These are phyloP conservation scores for Chaetops frenatus DNA, from an alignment of 2,113 vertebrate genomes.

Conservation along the genomic window DNA sequence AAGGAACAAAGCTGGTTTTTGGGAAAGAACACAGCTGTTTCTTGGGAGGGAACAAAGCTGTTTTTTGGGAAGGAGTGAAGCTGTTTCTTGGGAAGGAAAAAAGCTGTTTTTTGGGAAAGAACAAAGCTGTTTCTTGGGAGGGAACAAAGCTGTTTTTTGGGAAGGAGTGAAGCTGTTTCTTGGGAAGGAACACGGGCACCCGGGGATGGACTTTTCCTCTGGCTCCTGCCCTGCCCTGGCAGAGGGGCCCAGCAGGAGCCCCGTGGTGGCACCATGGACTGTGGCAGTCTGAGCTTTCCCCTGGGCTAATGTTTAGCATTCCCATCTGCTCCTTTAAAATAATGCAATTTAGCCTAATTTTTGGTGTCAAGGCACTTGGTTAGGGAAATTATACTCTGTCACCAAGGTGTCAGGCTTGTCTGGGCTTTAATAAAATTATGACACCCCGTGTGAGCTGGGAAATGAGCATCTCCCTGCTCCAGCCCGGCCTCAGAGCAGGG, in stretches of 20 bases:
- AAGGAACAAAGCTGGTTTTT: not conserved
- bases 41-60: not conserved
- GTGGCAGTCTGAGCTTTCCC: not conserved
- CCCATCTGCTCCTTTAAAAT: slow-evolving; percentile 55
- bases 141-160: not conserved
- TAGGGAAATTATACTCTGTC: slow-evolving; percentile 46
- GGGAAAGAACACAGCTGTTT: not conserved
- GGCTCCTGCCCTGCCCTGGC: not conserved
- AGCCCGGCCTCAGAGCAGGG: not conserved
- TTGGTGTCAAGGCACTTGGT: slow-evolving; percentile 47
- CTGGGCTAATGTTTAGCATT: not conserved
- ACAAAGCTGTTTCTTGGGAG: not conserved
- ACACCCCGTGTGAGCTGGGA: not conserved
- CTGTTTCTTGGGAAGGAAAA: not conserved
- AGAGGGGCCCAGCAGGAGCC: not conserved
- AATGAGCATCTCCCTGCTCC: not conserved
- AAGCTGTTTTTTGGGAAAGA: not conserved
- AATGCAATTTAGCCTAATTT: slow-evolving; percentile 58
- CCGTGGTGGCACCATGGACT: not conserved
- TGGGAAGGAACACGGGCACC: not conserved
- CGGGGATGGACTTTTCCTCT: not conserved
- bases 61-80: not conserved
- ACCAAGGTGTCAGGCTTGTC: slow-evolving; percentile 27
- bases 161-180: not conserved
- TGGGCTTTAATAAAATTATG: slow-evolving; percentile 35